Percentiles rank a stretch among this genome's conserved stretches.
phyloP scores from a whole-genome alignment of 2,888 invertebrate genomes.

The Laspeyria flexula region DNA sequence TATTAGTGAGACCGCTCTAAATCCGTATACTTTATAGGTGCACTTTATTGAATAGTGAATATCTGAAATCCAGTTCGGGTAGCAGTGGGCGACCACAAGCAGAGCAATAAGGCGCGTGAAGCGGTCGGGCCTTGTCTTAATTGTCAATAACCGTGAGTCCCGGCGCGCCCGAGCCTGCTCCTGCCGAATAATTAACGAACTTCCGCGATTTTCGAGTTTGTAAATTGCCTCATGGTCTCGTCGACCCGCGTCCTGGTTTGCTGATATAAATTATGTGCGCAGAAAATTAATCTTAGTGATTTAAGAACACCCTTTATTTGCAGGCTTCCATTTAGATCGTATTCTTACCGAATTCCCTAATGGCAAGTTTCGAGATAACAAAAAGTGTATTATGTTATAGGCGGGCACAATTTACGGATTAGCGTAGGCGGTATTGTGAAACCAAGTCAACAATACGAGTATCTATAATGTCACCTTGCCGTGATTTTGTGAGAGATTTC shows the following conservation, averaged over 20 bases:
- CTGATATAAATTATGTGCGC: conserved; percentile 82
- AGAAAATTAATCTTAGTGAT: conserved; percentile 82
- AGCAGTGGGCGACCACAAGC: conserved; percentile 59
- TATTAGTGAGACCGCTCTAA: conserved; percentile 49
- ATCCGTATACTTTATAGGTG: conserved; percentile 50
- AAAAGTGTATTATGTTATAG: conserved; percentile 20
- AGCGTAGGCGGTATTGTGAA: conserved; percentile 21
- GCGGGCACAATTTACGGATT: conserved; percentile 8
- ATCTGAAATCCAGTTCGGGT: conserved; percentile 54
- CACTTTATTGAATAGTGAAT: conserved; percentile 68
- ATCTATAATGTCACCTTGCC: conserved; percentile 37
- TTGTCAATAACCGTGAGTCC: conserved; percentile 84
- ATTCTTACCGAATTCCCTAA: conserved; percentile 45
- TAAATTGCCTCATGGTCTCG: conserved; percentile 84
- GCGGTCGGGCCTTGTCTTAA: conserved; percentile 77
- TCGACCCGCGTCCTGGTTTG: conserved; percentile 80
- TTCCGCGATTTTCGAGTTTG: conserved; percentile 85
- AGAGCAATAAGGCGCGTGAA: conserved; percentile 73
- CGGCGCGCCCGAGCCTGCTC: conserved; percentile 68
- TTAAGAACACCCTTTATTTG: conserved; percentile 73
- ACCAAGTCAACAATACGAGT: conserved; percentile 26
- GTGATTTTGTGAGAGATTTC: conserved; percentile 31
- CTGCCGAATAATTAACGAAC: conserved; percentile 84
- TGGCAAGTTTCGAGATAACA: conserved; percentile 34
- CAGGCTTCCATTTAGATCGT: conserved; percentile 54